Conservation (phyloP, 2,888 invertebrate genomes). For the Leptarthrus brevirostris region DNA sequence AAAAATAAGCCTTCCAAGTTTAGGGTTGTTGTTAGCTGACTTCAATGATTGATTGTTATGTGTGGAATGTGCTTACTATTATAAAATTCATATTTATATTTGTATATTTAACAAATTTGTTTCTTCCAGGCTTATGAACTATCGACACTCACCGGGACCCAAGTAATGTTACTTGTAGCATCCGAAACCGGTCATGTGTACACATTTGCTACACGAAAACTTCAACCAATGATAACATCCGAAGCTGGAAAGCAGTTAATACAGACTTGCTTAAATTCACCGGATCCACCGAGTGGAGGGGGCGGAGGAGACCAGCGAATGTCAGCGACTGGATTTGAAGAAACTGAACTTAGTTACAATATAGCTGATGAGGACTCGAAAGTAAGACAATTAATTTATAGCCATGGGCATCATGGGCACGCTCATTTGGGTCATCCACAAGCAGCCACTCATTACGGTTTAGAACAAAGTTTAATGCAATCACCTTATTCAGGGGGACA, state of each 20-base stretch:
- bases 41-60: too few relatives aligned
- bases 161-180: slow-evolving; percentile 99
- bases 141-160: slow-evolving; percentile 98
- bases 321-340: slow-evolving; percentile 98
- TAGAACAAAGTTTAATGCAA: slow-evolving; percentile 81
- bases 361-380: slow-evolving; percentile 95
- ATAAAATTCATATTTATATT: too few relatives aligned
- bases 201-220: slow-evolving; percentile 97
- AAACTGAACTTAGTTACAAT: slow-evolving; percentile 97
- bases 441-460: slow-evolving; percentile 73
- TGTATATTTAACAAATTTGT: too few relatives aligned
- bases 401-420: slow-evolving; percentile 77
- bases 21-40: too few relatives aligned
- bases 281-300: slow-evolving; percentile 83
- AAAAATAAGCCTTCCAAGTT: too few relatives aligned
- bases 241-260: slow-evolving; percentile 97
- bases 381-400: slow-evolving; percentile 96
- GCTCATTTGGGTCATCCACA: slow-evolving; percentile 75
- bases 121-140: slow-evolving; percentile 97
- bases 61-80: too few relatives aligned
- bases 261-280: slow-evolving; percentile 98
- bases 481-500: slow-evolving; percentile 70
- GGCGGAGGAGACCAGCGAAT: slow-evolving; percentile 90
- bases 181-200: slow-evolving; percentile 99
- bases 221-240: slow-evolving; percentile 99